Conservation (phyloP, 2,888 invertebrate genomes). For the Andrena bucephala region DNA sequence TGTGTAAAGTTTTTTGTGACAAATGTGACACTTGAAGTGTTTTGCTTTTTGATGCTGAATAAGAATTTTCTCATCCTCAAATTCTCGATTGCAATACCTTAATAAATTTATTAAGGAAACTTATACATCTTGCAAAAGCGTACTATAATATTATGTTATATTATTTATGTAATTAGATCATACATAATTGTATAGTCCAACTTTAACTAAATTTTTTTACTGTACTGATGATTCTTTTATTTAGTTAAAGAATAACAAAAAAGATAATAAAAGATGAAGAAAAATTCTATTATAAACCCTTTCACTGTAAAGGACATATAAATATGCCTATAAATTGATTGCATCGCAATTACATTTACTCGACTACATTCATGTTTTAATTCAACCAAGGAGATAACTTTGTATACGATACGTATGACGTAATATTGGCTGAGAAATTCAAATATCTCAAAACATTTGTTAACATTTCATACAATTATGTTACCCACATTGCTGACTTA, state of each 20-base stretch:
- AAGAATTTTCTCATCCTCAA: constrained; percentile 99
- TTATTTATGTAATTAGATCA: background rate
- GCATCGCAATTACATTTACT: background rate
- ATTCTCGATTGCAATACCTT: constrained; percentile 99
- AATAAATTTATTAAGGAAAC: constrained; percentile 86
- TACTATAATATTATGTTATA: background rate
- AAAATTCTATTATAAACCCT: background rate
- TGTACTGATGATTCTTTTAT: too few relatives aligned
- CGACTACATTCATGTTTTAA: background rate
- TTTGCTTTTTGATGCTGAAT: constrained; percentile 99
- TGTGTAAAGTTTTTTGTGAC: constrained; percentile 99
- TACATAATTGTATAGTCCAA: too few relatives aligned
- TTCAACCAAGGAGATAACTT: background rate
- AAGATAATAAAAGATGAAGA: background rate
- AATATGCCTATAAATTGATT: too few relatives aligned
- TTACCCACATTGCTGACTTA: too few relatives aligned
- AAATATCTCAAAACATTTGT: too few relatives aligned
- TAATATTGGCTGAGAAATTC: too few relatives aligned
- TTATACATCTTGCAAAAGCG: background rate
- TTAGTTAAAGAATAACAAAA: too few relatives aligned
- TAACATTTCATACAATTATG: too few relatives aligned
- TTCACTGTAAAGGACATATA: too few relatives aligned
- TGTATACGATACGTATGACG: too few relatives aligned
- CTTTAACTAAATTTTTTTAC: too few relatives aligned
- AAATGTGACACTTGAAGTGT: constrained; percentile 99